Base-by-base conservation (phyloP, 2,797 vertebrate genomes). In the Pseudotriccus pelzelni region DNA sequence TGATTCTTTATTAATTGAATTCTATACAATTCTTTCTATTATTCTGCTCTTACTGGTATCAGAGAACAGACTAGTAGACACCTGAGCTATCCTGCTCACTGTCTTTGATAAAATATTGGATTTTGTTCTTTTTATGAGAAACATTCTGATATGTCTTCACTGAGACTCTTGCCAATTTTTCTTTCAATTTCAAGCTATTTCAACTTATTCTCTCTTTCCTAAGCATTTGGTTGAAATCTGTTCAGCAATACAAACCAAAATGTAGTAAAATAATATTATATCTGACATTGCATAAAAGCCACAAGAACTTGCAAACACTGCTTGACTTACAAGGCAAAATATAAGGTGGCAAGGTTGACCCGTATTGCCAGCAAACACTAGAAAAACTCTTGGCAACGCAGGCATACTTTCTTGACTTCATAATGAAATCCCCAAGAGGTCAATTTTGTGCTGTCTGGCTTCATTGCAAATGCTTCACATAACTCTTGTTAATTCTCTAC, bases 321-420 rank as follows among this genome's bases (percentile, higher is more conserved):
- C 27, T 87, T 87, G 67, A 82, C 30, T 92, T 64, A 41, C 10
- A 87, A 93, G 59, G 52, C 22, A 92, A 90, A 95, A 83, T 44
- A 74, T 53, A 74, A 92, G 41, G 74, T 82, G 41, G 30, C 22
- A 90, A 93, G 52, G n/a, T 50, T 89, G 84, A 94, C 75, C 64
- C 1, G 0, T 37, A 70, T 69, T 32, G 17, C 21, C 60, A 74
- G 32, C 34, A 92, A 89, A 74, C 27, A 63, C n/a, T 36, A 43
- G 44, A 59, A 94, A 76, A 52, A 25, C n/a, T 67, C 37, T 79
- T 81, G 36, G 52, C 59, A 93, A 63, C 23, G 50, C 6, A 73
- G 56, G 24, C 13, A 6, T 81, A 16, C 47, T 43, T 88, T 94
- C 87, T 64, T 70, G 2, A 44, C 24, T 93, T 84, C 25, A 34